Evolutionary conservation across 2,888 invertebrate genomes (phyloP).

Genomic region (Steinernema scapterisci): DNA sequence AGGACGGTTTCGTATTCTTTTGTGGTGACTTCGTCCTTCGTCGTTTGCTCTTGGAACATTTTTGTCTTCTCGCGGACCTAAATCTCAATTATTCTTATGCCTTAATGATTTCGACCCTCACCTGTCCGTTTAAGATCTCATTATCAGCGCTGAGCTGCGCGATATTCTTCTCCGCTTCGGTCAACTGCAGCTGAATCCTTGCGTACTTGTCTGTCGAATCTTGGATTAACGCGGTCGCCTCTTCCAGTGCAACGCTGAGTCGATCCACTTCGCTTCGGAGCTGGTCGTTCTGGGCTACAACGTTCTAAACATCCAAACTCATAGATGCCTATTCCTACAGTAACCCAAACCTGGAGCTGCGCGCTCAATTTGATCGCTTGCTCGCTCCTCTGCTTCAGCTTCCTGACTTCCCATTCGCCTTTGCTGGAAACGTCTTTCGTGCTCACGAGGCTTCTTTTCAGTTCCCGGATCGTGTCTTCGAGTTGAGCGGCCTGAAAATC

Average conservation of each 20-base stretch:
- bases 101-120: neutral
- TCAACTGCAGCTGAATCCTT: constrained; percentile 42
- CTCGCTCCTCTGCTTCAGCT: constrained; percentile 60
- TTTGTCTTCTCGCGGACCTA: constrained; percentile 7
- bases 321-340: too few species aligned
- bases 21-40: constrained; percentile 31
- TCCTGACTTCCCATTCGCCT: constrained; percentile 61
- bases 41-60: constrained; percentile 28
- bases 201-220: constrained; percentile 52
- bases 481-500: constrained; percentile 56
- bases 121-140: constrained; percentile 28
- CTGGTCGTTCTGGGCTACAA: constrained; percentile 59
- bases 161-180: constrained; percentile 40
- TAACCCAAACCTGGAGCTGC: constrained; percentile 54
- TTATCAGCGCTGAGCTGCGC: constrained; percentile 46
- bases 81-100: neutral
- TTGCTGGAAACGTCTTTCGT: constrained; percentile 53
- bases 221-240: constrained; percentile 60
- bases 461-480: constrained; percentile 63
- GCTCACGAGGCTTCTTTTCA: constrained; percentile 55
- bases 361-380: constrained; percentile 61
- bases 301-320: constrained; percentile 44
- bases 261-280: constrained; percentile 54
- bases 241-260: constrained; percentile 56
- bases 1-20: constrained; percentile 33